A percentile compares a stretch with the other conserved stretches of the same genome.
Conservation (phyloP, 2,797 vertebrate genomes). For the Florisuga fusca region DNA sequence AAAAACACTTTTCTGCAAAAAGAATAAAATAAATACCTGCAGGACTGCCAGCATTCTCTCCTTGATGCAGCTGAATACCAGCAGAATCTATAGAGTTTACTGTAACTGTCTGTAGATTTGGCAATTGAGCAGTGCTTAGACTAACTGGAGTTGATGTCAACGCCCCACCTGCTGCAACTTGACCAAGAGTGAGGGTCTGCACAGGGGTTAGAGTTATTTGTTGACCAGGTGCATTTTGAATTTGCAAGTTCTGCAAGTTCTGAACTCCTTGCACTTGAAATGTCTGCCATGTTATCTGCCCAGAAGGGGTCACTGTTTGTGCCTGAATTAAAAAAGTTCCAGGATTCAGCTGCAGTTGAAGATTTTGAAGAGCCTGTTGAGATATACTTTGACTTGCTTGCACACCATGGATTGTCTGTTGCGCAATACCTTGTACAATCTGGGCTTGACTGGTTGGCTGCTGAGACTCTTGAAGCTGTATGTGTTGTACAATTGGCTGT, state of each 20-base stretch:
- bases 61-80: constrained; percentile 91
- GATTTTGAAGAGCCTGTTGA: constrained; percentile 90
- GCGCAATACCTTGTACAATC: constrained; percentile 90
- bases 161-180: constrained; percentile 85
- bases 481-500: constrained; percentile 89
- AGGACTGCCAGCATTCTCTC: constrained; percentile 87
- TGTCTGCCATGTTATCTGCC: constrained; percentile 99
- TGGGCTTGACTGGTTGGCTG: constrained; percentile 91
- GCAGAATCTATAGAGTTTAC: constrained; percentile 92
- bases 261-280: constrained; percentile 99
- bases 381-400: constrained; percentile 86
- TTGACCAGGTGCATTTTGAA: constrained; percentile 93
- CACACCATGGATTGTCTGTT: constrained; percentile 86
- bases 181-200: constrained; percentile 96
- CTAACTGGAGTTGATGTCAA: constrained; percentile 88
- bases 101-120: constrained; percentile 98
- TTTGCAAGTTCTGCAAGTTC: constrained; percentile 98
- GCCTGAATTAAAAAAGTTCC: constrained; percentile 99
- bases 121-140: constrained; percentile 93
- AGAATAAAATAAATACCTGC: constrained; percentile 85
- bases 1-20: constrained; percentile 12
- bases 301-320: constrained; percentile 96
- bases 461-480: constrained; percentile 95
- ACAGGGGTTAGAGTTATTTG: constrained; percentile 98
- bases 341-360: constrained; percentile 96